These are phyloP conservation scores for Labeo catla DNA, from an alignment of 2,113 vertebrate species.

Conservation along the genomic window DNA sequence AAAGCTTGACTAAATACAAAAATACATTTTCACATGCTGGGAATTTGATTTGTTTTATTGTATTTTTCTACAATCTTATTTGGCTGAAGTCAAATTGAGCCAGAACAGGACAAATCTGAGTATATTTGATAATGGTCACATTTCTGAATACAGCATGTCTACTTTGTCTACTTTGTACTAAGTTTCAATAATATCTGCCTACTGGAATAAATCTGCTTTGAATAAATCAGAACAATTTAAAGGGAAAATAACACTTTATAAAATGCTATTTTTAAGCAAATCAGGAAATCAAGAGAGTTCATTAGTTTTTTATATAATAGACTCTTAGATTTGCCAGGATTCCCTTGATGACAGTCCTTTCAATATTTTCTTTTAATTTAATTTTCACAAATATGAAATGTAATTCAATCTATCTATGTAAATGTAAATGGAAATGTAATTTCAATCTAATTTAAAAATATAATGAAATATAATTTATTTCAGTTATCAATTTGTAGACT, in stretches of 20 bases:
- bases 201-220: not conserved
- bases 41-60: not conserved
- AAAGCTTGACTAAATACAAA: not conserved
- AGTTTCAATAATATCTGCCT: not conserved
- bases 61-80: no score
- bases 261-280: not conserved
- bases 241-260: not conserved
- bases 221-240: not conserved
- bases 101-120: not conserved
- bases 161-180: not conserved
- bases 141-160: not conserved
- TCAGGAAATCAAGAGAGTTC: not conserved
- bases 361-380: not conserved
- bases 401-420: not conserved
- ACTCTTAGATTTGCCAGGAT: not conserved
- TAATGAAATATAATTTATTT: not conserved
- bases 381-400: not conserved
- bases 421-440: no score
- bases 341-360: not conserved
- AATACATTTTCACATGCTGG: not conserved
- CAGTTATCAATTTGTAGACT: not conserved
- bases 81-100: no score
- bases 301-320: not conserved
- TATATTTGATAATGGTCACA: not conserved
- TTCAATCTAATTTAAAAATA: not conserved